A percentile compares a stretch with the other conserved stretches of the same genome.
phyloP scores from a whole-genome alignment of 2,888 invertebrate species.

The Xestia ashworthii region DNA sequence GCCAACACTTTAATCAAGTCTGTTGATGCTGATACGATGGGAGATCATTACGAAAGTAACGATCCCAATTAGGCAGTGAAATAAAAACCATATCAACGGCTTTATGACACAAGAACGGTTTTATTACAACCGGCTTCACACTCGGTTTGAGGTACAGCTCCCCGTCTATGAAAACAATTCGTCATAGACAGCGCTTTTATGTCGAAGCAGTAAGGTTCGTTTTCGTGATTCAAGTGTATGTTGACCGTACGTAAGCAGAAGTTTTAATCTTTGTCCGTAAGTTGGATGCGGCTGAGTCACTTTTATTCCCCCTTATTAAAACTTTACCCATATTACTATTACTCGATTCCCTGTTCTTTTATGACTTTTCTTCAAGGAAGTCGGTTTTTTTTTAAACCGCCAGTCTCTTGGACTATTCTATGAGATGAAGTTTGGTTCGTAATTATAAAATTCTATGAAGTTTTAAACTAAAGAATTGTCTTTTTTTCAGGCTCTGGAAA shows the following conservation, averaged over 20 bases:
- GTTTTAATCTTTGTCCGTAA: slow-evolving; percentile 84
- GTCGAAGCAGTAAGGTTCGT: neutral
- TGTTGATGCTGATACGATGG: neutral
- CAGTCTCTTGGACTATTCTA: neutral
- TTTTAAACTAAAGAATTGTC: neutral
- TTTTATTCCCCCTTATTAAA: slow-evolving; percentile 86
- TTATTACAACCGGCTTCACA: slow-evolving; percentile 78
- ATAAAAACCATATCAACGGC: slow-evolving; percentile 65
- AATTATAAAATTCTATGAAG: neutral
- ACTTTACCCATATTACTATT: slow-evolving; percentile 86
- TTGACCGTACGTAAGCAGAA: slow-evolving; percentile 67
- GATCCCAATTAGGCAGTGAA: slow-evolving; percentile 44
- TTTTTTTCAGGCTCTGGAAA: neutral
- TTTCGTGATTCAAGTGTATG: slow-evolving; percentile 4
- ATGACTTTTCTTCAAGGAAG: slow-evolving; percentile 78
- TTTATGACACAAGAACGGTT: slow-evolving; percentile 70
- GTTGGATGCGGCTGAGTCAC: slow-evolving; percentile 80
- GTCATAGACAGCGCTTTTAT: neutral
- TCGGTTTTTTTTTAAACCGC: slow-evolving; percentile 58
- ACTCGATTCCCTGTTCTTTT: slow-evolving; percentile 81
- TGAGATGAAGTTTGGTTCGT: neutral
- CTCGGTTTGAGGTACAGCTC: slow-evolving; percentile 70
- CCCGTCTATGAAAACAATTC: neutral
- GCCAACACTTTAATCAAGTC: neutral
- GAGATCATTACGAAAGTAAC: slow-evolving; percentile 35